Base-by-base conservation (phyloP, 2,888 invertebrate genomes). In the Lochmaea capreae region DNA sequence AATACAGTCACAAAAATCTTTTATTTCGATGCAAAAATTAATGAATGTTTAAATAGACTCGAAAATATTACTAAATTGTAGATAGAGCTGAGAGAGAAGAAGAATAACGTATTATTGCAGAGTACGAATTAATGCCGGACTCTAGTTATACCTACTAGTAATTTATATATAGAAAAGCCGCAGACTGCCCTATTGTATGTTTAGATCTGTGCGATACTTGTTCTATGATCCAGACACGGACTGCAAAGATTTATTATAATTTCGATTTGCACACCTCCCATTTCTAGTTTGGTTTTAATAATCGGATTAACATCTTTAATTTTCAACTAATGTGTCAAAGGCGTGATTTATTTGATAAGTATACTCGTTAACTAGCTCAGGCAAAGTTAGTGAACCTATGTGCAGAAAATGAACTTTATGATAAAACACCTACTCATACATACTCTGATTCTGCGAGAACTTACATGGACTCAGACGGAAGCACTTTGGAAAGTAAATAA, bases 141-240 rank as follows among this genome's bases (percentile, higher is more conserved):
- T 70, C 70, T 70, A 70, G 70, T 70, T 70, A 39, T 39, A 39
- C 33, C 33, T 39, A 63, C 57, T 63, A 70, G 42, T 63, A 54
- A 70, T 63, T 70, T 63, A 70, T 70, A 63, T 63, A 70, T 63
- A 63, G 62, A 63, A 70, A 63, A 62, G 70, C 70, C 70, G 63
- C 54, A 57, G 63, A 69, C 63, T 63, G 68, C 61, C 62, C 75
- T 73, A 71, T 75, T 75, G 77, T 77, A 59, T 76, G 65, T 72
- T 69, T 54, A 72, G 54, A 57, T 57, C 65, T 65, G 77, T 77
- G 74, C 73, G 66, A 72, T 77, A 77, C 78, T 78, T 72, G 76
- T 76, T 74, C 76, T 75, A 77, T 67, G 69, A 76, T 71, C 71
- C 62, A 63, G 66, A 33, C 10, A 66, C 57, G 66, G 66, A 63